Evolutionary conservation across 1,140 invertebrate species (phyloP), one percentile per base, ranked within the genome.

Genomic region (Vanessa atalanta): DNA sequence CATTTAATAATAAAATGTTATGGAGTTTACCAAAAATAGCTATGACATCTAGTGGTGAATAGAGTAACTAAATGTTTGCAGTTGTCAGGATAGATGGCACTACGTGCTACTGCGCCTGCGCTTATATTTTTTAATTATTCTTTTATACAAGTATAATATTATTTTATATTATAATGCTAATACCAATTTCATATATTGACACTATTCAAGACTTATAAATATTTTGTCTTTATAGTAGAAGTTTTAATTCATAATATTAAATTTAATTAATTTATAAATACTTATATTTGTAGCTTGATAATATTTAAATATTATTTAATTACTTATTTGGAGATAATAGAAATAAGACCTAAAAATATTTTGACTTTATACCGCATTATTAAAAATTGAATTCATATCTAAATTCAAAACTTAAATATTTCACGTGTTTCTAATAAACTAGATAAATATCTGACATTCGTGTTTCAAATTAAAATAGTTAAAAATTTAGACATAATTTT

Each of bases 391-490:
- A 43, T 43, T 9, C 3, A 31, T 31, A 1, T 31, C 26, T 31
- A 31, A 31, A 31, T 31, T 4, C 3, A 31, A 31, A 3, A 31
- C 26, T 4, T 1, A 31, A 31, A 31, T 2, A 50, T 16, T 57
- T n/a, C 53, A 57, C 53, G 16, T 23, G 53, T 23, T 57, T 57
- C 23, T 0, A 57, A 23, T 70, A 47, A 47, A 26, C 31, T 14
- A 1, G 6, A 0, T 43, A 43, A 37, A 5, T 48, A 26, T 63
- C 68, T 14, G 15, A 60, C 47, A 50, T 53, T 50, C 78, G 68
- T 78, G 79, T 76, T 80, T 78, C 66, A 74, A 84, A 85, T 84
- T 84, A 83, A 82, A 82, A 78, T 78, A n/a, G 26, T 37, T 61
- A 6, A 61, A n/a, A 61, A 37, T 26, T 61, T 61, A 37, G 9